Evolutionary conservation across 2,797 vertebrate genomes (phyloP).

Genomic region (Phyllotis vaccarum): DNA sequence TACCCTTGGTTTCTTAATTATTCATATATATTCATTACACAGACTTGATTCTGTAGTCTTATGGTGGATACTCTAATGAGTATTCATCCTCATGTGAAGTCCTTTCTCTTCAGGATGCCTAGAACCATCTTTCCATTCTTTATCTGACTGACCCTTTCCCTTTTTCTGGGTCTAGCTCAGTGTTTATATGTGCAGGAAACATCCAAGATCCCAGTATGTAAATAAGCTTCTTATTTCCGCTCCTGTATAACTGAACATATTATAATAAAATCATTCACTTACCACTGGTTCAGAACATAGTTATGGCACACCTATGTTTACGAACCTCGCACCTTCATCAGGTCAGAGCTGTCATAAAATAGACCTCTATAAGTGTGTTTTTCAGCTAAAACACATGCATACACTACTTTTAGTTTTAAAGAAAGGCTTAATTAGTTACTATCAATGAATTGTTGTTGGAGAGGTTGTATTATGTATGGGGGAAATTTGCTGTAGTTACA

Average conservation of each 20-base stretch:
- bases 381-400: conserved; percentile 49
- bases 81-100: not conserved
- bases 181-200: conserved; percentile 32
- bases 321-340: not conserved
- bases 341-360: not conserved
- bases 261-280: conserved; percentile 41
- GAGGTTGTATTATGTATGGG: not conserved
- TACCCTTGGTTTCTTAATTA: conserved; percentile 45
- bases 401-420: conserved; percentile 63
- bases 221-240: not conserved
- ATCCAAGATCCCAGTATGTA: not conserved
- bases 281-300: conserved; percentile 19
- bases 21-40: not conserved
- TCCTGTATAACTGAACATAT: conserved; percentile 31
- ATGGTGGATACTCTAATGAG: not conserved
- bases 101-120: not conserved
- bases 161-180: not conserved
- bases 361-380: conserved; percentile 43
- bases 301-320: conserved; percentile 8
- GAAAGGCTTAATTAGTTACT: conserved; percentile 46
- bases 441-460: conserved; percentile 29
- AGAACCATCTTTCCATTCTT: conserved; percentile 8
- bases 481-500: not conserved
- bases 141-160: not conserved
- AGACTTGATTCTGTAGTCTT: not conserved